Evolutionary conservation across 2,113 vertebrate genomes (phyloP), one percentile per base, ranked within the genome.

Genomic region (Fulmarus glacialis): DNA sequence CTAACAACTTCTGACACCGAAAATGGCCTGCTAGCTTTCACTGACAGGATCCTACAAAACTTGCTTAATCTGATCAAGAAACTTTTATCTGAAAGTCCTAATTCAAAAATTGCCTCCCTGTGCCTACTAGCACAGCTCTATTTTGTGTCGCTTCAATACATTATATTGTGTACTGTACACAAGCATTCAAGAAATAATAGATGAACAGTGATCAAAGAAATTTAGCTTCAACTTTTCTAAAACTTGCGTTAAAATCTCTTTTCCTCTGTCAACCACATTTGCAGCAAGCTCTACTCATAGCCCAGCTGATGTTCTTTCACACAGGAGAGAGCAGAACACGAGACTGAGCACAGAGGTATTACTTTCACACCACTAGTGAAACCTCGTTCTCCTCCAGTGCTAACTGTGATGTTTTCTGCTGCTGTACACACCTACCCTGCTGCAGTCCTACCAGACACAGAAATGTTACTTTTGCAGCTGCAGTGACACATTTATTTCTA

Each of bases 1-100:
- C 90, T 95, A 97, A 80, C 91, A 73, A 91, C 78, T 93, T 91
- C 87, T 94, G 74, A 96, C 88, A 96, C 89, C 58, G 64, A 93
- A 97, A 97, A 77, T 32, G 45, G 55, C 79, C 90, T 91, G 84
- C 92, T 97, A 96, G 74, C 82, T 90, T 81, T 83, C 53, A 29
- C 27, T 89, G 29, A 86, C 47, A 70, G 73, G 52, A 94, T 55
- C 84, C 56, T 75, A 85, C 72, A 86, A 86, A 89, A 85, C 26
- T 19, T 58, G 42, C 18, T 78, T 74, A 88, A 95, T 36, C 72
- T 82, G 56, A 60, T 74, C 14, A 78, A 96, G 75, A 94, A 96
- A 93, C 30, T 66, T 70, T 24, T 53, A 74, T 80, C 93, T 89
- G 56, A 73, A 93, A 97, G n/a, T 53, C 82, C 91, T 85, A 71